Evolutionary conservation across 1,140 invertebrate species (phyloP).

Genomic region (Lycorma delicatula): DNA sequence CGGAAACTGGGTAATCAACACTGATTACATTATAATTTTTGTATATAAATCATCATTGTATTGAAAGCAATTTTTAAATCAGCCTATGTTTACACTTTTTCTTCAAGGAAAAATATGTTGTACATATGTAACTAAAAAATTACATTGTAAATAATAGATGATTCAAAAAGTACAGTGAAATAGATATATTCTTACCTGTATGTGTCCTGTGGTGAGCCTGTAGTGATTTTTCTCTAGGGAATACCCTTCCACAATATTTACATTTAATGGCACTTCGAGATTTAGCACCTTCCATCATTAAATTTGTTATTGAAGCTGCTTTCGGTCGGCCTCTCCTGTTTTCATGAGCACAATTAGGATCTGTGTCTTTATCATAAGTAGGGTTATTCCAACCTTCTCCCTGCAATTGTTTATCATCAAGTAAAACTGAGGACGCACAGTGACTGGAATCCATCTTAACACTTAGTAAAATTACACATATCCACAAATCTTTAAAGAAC

Average conservation of each 20-base stretch:
- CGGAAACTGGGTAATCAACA: too few relatives aligned
- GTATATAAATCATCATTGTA: too few relatives aligned
- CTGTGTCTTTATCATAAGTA: background rate
- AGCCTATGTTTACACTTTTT: too few relatives aligned
- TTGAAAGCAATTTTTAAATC: too few relatives aligned
- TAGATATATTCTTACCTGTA: too few relatives aligned
- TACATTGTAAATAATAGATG: too few relatives aligned
- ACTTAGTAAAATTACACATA: background rate
- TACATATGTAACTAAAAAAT: too few relatives aligned
- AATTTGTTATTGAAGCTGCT: conserved; percentile 57
- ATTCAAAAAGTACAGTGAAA: too few relatives aligned
- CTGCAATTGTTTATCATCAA: background rate
- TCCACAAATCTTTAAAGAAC: background rate
- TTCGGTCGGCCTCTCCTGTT: conserved; percentile 53
- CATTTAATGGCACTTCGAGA: conserved; percentile 67
- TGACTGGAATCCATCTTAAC: background rate
- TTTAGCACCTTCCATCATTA: conserved; percentile 63
- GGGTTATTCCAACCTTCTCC: conserved; percentile 20
- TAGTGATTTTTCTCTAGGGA: conserved; percentile 70
- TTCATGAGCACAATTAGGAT: background rate
- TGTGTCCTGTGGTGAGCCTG: conserved; percentile 75
- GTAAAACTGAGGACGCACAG: background rate
- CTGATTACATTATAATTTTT: too few relatives aligned
- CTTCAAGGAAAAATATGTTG: too few relatives aligned
- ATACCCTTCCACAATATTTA: conserved; percentile 62